Base-by-base conservation (phyloP, 2,888 invertebrate genomes). In the Heliconius charithonia region DNA sequence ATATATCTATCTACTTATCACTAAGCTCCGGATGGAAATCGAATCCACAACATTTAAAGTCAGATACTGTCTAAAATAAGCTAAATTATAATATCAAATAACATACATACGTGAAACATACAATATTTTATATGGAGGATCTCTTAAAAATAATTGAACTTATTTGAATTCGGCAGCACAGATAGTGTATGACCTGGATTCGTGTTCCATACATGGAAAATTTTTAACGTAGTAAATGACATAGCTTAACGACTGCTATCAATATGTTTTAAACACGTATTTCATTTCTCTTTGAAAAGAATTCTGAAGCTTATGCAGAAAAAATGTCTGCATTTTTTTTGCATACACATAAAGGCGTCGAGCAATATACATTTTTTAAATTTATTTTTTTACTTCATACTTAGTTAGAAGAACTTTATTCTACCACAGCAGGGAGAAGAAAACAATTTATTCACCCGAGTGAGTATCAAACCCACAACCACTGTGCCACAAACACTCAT, bases 171-270 rank as follows among this genome's bases (percentile, higher is more conserved):
- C 6, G n/a, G 16, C 25, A 37, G 12, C 37, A 41, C n/a, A 32
- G n/a, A 67, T 67, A 67, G 41, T 69, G 25, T 69, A 69, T 45
- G 41, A 69, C 41, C 69, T 45, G 37, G 41, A 69, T 69, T 41
- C 7, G n/a, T 59, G 12, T 59, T 59, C n/a, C n/a, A 45, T 25
- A 41, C n/a, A 69, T 69, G 45, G 25, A 69, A 27, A 16, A 19
- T 19, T 69, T 69, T 69, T 45, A 25, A 69, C 69, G 25, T 9
- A 41, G 19, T 16, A 45, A 69, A 69, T 25, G 41, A 25, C 41
- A 25, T 67, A 27, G 16, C 69, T 69, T 69, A 25, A 69, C 25
- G 69, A 45, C 41, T 41, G 41, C 69, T 69, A 45, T 41, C 41
- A 69, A 25, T 45, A 41, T 69, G 25, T 69, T 41, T 69, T 25